Conservation (phyloP, 2,888 invertebrate genomes). For the Lasioglossum zephyrum region DNA sequence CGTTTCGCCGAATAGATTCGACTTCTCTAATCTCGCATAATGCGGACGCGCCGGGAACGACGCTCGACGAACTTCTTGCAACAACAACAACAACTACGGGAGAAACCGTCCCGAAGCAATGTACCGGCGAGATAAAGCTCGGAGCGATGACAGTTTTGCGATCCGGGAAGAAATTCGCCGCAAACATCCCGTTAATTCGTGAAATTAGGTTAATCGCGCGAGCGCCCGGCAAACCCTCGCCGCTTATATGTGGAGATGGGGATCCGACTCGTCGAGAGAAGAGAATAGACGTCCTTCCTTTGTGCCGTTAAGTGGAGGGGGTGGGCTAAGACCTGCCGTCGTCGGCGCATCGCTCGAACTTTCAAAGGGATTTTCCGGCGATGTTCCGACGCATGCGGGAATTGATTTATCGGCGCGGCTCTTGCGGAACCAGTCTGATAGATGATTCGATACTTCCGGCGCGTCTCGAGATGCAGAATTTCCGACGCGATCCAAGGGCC, state of each 20-base stretch:
- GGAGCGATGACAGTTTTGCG: conserved; percentile 40
- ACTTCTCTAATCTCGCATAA: conserved; percentile 56
- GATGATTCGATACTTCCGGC: not conserved
- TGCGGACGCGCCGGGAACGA: conserved; percentile 9
- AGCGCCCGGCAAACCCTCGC: conserved; percentile 29
- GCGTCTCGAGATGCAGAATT: not conserved
- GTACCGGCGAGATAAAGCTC: conserved; percentile 46
- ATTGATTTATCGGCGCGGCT: not conserved
- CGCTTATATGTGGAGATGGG: not conserved
- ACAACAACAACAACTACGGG: conserved; percentile 5
- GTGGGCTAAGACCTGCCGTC: not conserved
- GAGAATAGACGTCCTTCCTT: not conserved
- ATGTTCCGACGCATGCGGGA: not conserved
- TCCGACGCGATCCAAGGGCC: not conserved
- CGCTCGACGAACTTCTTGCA: conserved; percentile 30
- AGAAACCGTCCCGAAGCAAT: conserved; percentile 28
- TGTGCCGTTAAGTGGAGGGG: not conserved
- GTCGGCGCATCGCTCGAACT: not conserved
- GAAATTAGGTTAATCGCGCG: conserved; percentile 47
- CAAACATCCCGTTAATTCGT: conserved; percentile 35
- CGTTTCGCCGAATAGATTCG: conserved; percentile 35
- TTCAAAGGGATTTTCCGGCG: not conserved
- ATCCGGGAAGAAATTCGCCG: conserved; percentile 45
- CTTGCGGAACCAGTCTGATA: not conserved
- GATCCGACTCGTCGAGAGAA: not conserved